These are phyloP conservation scores for Eumaeus atala DNA, from an alignment of 1,140 invertebrate genomes.

Conservation along the genomic window DNA sequence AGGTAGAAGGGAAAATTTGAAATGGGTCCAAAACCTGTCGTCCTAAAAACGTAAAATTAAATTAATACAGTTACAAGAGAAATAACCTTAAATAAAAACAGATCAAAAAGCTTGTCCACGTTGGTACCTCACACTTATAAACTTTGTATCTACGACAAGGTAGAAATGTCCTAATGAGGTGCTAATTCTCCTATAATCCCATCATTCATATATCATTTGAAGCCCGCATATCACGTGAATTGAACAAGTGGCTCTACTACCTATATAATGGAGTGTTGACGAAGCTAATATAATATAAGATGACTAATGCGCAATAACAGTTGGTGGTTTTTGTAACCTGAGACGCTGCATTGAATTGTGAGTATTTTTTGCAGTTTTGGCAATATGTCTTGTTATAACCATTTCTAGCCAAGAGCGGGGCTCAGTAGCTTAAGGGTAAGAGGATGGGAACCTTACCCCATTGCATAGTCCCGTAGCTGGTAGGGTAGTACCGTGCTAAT, in stretches of 20 bases:
- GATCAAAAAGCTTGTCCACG: not conserved
- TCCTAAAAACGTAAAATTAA: too few species aligned
- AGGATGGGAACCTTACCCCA: too few species aligned
- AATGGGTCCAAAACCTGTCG: too few species aligned
- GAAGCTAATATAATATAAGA: conserved; percentile 12
- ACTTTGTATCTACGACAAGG: conserved; percentile 18
- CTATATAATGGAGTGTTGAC: conserved; percentile 15
- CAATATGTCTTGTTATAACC: too few species aligned
- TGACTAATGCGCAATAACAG: not conserved
- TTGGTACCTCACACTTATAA: conserved; percentile 15
- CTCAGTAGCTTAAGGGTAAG: too few species aligned
- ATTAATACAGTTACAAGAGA: too few species aligned
- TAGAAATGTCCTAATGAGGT: conserved; percentile 27
- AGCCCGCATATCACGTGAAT: conserved; percentile 32
- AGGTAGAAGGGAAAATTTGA: too few species aligned
- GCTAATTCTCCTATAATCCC: conserved; percentile 27
- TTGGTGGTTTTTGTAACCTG: conserved; percentile 1
- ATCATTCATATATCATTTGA: conserved; percentile 26
- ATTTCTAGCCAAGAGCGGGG: too few species aligned
- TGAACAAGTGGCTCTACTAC: conserved; percentile 30
- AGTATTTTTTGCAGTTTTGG: too few species aligned
- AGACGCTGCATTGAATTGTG: not conserved
- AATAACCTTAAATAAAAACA: too few species aligned
- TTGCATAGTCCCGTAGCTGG: too few species aligned
- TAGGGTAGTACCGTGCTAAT: too few species aligned